Conservation (phyloP, 2,113 vertebrate species). For the Indicator maculatus region DNA sequence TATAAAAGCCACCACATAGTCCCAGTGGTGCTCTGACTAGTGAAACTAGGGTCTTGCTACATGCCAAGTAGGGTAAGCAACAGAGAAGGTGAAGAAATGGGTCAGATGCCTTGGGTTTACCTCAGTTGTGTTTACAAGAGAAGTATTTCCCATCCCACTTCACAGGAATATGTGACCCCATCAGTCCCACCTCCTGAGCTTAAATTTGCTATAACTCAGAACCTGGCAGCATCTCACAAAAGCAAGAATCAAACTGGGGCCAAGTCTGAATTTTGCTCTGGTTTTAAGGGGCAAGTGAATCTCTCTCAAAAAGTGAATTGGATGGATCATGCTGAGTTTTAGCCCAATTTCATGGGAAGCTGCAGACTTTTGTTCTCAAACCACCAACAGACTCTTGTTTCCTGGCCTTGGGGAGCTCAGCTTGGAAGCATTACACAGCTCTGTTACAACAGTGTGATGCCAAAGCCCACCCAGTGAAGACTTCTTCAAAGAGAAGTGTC, state of each 20-base stretch:
- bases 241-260: background rate
- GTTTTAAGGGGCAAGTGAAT: background rate
- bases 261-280: background rate
- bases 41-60: background rate
- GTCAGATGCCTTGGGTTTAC: background rate
- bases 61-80: background rate
- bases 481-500: background rate
- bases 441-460: background rate
- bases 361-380: background rate
- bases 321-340: background rate
- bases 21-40: background rate
- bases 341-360: background rate
- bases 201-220: background rate
- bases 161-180: background rate
- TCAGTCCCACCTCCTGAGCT: background rate
- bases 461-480: background rate
- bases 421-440: background rate
- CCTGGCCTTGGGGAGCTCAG: background rate
- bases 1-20: background rate
- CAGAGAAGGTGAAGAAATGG: background rate
- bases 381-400: background rate
- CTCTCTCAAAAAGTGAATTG: background rate
- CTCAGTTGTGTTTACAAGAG: background rate
- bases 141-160: background rate
- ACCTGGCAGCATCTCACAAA: background rate